A percentile compares a stretch with the other conserved stretches of the same genome.
Conservation (phyloP, 2,113 vertebrate species). For the Mirza zaza region DNA sequence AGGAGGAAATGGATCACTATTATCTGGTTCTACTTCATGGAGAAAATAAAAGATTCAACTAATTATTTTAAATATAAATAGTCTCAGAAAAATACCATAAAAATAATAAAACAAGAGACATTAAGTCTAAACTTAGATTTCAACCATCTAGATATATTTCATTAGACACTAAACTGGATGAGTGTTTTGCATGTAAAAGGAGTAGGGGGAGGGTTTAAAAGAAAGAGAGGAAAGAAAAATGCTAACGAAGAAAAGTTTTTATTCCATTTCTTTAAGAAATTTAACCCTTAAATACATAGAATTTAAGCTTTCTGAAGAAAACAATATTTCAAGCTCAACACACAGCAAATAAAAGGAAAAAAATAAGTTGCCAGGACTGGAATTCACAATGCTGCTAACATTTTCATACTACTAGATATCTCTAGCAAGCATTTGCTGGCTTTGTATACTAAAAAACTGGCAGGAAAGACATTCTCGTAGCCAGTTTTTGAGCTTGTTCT, state of each 20-base stretch:
- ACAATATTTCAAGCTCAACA: neutral
- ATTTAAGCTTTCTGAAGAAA: conserved; percentile 32
- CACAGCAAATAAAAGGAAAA: neutral
- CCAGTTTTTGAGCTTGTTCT: conserved; percentile 77
- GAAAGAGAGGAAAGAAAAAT: conserved; percentile 23
- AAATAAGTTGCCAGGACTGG: neutral
- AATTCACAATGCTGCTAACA: neutral
- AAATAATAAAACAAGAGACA: conserved; percentile 1
- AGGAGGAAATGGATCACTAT: neutral
- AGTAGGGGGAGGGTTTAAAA: neutral
- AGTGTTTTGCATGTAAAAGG: conserved; percentile 48
- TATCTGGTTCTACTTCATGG: neutral
- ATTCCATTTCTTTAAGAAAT: conserved; percentile 37
- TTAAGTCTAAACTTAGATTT: conserved; percentile 16
- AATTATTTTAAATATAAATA: conserved; percentile 46
- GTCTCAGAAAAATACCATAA: neutral
- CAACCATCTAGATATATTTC: neutral
- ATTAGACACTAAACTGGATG: neutral
- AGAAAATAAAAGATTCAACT: conserved; percentile 44
- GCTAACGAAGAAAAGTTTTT: neutral
- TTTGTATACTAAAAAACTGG: conserved; percentile 74
- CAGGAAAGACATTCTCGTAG: conserved; percentile 76
- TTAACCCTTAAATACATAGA: neutral
- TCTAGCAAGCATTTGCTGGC: conserved; percentile 64
- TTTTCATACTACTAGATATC: conserved; percentile 70